Conservation (phyloP, 2,113 vertebrate species). For the Acanthisitta chloris region DNA sequence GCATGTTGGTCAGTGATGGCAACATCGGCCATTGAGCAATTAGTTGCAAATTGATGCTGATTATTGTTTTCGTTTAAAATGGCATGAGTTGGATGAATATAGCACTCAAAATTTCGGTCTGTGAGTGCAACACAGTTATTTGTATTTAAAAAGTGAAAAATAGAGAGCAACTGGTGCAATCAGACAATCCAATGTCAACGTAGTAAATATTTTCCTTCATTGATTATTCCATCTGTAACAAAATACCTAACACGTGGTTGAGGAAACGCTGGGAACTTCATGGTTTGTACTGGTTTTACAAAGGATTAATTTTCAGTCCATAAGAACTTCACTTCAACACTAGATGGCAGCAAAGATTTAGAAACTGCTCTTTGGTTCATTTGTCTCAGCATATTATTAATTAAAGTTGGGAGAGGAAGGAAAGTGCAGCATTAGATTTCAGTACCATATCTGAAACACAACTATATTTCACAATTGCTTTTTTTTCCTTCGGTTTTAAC, state of each 20-base stretch:
- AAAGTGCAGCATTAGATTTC: background rate
- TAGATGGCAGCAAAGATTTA: constrained; percentile 76
- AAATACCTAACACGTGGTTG: background rate
- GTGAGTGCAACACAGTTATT: background rate
- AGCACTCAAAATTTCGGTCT: background rate
- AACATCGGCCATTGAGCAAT: background rate
- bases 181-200: background rate
- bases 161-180: background rate
- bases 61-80: background rate
- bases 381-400: constrained; percentile 47
- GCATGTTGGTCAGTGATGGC: rapidly evolving
- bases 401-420: background rate
- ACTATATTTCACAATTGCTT: background rate
- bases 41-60: background rate
- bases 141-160: background rate
- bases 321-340: constrained; percentile 17
- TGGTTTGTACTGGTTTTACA: background rate
- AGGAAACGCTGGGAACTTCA: background rate
- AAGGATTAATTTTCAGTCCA: background rate
- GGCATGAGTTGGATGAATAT: background rate
- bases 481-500: background rate
- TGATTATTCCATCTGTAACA: background rate
- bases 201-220: background rate
- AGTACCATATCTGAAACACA: background rate
- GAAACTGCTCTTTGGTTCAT: background rate